Base-by-base conservation (phyloP, 2,797 vertebrate species). In the Gymnodraco acuticeps region DNA sequence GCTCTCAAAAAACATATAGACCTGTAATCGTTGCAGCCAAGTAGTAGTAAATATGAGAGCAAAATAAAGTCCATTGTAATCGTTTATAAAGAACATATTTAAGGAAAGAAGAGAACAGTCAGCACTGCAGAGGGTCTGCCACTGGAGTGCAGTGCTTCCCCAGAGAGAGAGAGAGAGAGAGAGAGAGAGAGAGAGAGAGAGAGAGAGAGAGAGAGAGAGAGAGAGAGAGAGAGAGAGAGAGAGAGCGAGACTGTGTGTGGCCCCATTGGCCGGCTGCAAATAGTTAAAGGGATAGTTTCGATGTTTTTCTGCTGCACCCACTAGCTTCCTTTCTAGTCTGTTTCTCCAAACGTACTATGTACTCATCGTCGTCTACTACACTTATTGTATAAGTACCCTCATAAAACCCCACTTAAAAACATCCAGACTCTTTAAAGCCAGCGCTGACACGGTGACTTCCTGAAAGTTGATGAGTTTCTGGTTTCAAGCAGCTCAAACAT, bases 61-160 rank as follows among this genome's bases (percentile, higher is more conserved):
- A 48, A 51, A 46, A 45, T 4, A 3, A 16, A 48, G 31, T 45
- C 27, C 15, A n/a, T 17, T 14, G 42, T 1, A 5, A 42, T 11
- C 4, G 38, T 23, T 10, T 38, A n/a, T 10, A 55, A 41, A 59
- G 27, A 27, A 15, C 11, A 13, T n/a, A 27, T 31, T 2, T 5
- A 46, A 31, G 20, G 47, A 41, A 33, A 62, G 4, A 31, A 48
- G 20, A 31, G 27, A 19, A 62, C n/a, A 61, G 15, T 53, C 19
- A n/a, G 68, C 78, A 81, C 73, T 74, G 53, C 76, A 67, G 45
- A 15, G 41, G 12, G 27, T 60, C 56, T 45, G 33, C 85, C 87
- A 88, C 88, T 76, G 81, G 89, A 84, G 89, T 63, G 83, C 89
- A 88, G 76, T 74, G 70, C 68, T 60, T 62, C 66, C 51, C 43